Evolutionary conservation across 1,140 invertebrate species (phyloP).

Genomic region (Anastatus disparis): DNA sequence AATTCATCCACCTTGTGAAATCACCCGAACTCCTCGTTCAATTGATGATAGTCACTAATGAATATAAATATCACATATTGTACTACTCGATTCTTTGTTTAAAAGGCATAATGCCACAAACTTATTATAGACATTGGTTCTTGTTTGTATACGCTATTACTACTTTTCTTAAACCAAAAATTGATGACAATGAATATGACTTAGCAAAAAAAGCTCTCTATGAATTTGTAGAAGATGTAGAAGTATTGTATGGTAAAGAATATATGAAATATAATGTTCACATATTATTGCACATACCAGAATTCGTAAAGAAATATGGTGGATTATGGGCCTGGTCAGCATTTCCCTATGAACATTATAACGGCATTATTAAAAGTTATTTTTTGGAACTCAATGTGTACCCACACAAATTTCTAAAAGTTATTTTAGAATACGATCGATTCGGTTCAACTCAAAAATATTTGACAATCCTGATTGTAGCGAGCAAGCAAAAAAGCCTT

Average conservation of each 20-base stretch:
- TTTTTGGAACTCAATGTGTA: too few relatives aligned
- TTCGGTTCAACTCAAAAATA: constrained; percentile 19
- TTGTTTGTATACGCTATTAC: background rate
- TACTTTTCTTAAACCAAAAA: background rate
- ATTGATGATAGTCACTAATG: constrained; percentile 44
- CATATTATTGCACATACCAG: too few relatives aligned
- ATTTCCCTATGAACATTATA: too few relatives aligned
- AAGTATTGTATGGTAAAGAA: constrained; percentile 28
- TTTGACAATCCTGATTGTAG: constrained; percentile 29
- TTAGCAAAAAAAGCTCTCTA: constrained; percentile 6
- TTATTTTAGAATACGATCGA: constrained; percentile 29
- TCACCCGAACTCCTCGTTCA: constrained; percentile 39
- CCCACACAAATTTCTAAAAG: constrained; percentile 42
- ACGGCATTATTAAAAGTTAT: too few relatives aligned
- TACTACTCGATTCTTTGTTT: constrained; percentile 36
- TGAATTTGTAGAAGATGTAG: constrained; percentile 31
- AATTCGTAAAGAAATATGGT: constrained; percentile 34
- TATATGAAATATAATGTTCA: constrained; percentile 35
- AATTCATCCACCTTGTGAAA: constrained; percentile 38
- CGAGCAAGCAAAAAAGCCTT: constrained; percentile 24
- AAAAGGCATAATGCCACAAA: constrained; percentile 14
- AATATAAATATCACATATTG: constrained; percentile 37
- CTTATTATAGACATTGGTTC: constrained; percentile 40
- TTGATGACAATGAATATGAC: too few relatives aligned
- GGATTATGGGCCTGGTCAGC: too few relatives aligned